Evolutionary conservation across 2,888 invertebrate species (phyloP).

Genomic region (Scaptomyza polygonia): DNA sequence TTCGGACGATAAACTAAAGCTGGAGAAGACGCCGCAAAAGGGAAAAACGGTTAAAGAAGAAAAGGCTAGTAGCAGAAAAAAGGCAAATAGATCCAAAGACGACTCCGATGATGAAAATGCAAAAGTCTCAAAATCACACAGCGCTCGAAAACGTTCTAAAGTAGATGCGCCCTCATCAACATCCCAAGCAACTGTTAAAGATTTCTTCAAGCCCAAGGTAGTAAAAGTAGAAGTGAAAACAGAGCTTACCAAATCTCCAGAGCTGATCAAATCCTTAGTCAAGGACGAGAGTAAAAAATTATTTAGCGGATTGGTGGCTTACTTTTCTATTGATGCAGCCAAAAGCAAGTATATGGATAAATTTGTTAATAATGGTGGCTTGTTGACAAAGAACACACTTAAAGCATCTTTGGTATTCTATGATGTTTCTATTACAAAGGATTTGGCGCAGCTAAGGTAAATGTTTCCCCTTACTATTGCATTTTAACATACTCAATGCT

Average conservation of each 20-base stretch:
- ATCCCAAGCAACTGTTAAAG: conserved; percentile 39
- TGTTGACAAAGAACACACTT: conserved; percentile 59
- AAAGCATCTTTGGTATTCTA: conserved; percentile 75
- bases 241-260: background rate
- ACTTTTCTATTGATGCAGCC: conserved; percentile 54
- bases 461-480: background rate
- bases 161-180: conserved; percentile 2
- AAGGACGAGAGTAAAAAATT: conserved; percentile 44
- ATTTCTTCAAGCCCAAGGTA: conserved; percentile 52
- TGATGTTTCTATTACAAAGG: conserved; percentile 16
- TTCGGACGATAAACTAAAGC: conserved; percentile 59
- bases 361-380: conserved; percentile 75
- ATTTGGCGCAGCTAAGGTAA: conserved; percentile 66
- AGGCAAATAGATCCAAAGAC: conserved; percentile 21
- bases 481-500: background rate
- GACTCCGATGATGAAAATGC: conserved; percentile 36
- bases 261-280: background rate
- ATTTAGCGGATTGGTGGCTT: conserved; percentile 66
- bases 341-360: conserved; percentile 29
- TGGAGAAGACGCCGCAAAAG: conserved; percentile 67
- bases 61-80: conserved; percentile 46
- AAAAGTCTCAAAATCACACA: conserved; percentile 4
- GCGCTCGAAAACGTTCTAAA: conserved; percentile 47
- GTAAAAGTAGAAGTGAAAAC: background rate
- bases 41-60: background rate